Evolutionary conservation across 2,113 vertebrate species (phyloP), one percentile per base, ranked within the genome.

Genomic region (Rallus limicola): DNA sequence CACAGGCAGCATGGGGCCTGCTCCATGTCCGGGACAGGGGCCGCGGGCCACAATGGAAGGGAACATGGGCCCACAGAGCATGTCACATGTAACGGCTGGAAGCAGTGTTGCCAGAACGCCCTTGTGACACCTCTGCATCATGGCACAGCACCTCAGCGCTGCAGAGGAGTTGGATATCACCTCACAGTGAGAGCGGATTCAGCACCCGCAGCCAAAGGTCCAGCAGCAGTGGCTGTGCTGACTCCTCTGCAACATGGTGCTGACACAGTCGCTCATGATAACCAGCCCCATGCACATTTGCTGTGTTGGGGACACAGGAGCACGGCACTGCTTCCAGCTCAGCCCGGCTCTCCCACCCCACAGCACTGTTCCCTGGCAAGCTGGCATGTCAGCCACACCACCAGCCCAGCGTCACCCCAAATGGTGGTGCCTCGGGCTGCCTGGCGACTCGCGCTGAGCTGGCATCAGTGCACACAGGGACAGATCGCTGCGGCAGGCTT

Each of bases 1-100:
- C 28, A 50, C n/a, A 14, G 55, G 18, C 2, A 2, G 7, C 0
- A 0, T 10, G 40, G 40, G 34, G 33, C 52, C 0, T 0, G 21
- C 42, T 46, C 59, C 50, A 62, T 25, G 2, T 23, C 21, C 8
- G 23, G 29, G 11, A 8, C 42, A 36, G 11, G 55, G 64, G 24
- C 74, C 38, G 31, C 23, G 55, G 64, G 24, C 74, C 38, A 26
- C 23, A 60, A 34, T 7, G 24, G 69, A 59, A 59, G 21, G 26
- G 38, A 85, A 34, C 1, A 0, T 20, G 33, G 23, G 16, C 28
- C 28, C 64, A n/a, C 34, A 28, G 52, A 46, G 16, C 58, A 50
- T 3, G 3, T 46, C 33, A 33, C 2, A 0, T 20, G 29, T 2
- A 5, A 0, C 44, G 23, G 8, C 62, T 85, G 75, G 36, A 55